phyloP scores from a whole-genome alignment of 2,113 vertebrate species.

The Glaucomys volans region DNA sequence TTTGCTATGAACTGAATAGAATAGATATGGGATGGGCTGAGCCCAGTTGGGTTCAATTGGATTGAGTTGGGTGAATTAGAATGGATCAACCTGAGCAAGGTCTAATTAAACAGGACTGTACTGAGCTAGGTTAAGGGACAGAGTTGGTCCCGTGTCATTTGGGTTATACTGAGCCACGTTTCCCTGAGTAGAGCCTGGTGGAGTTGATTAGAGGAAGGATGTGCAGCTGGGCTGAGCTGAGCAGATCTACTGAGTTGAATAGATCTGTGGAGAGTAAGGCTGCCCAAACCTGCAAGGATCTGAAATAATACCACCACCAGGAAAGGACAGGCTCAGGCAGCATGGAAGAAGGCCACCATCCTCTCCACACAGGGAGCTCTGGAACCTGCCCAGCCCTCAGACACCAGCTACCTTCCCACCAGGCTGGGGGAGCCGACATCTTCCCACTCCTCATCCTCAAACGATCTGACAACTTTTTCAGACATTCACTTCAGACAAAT shows the following conservation, averaged over 20 bases:
- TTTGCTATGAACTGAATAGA: background rate
- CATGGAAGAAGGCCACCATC: constrained; percentile 89
- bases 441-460: constrained; percentile 92
- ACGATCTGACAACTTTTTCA: constrained; percentile 90
- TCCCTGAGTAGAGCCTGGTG: background rate
- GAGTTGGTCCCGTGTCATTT: background rate
- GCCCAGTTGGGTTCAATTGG: background rate
- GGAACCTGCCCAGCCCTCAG: constrained; percentile 85
- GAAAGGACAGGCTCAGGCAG: constrained; percentile 83
- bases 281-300: background rate
- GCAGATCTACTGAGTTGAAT: background rate
- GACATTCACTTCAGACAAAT: constrained; percentile 82
- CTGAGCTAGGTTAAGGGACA: background rate
- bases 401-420: constrained; percentile 85
- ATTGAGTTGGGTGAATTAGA: background rate
- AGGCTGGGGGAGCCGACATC: constrained; percentile 87
- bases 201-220: background rate
- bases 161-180: background rate
- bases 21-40: background rate
- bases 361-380: constrained; percentile 87
- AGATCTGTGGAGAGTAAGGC: background rate
- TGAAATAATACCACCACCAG: constrained; percentile 87
- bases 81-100: background rate
- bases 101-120: background rate
- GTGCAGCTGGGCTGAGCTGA: background rate